Conservation (phyloP, 2,113 vertebrate species). For the Pyxicephalus adspersus region DNA sequence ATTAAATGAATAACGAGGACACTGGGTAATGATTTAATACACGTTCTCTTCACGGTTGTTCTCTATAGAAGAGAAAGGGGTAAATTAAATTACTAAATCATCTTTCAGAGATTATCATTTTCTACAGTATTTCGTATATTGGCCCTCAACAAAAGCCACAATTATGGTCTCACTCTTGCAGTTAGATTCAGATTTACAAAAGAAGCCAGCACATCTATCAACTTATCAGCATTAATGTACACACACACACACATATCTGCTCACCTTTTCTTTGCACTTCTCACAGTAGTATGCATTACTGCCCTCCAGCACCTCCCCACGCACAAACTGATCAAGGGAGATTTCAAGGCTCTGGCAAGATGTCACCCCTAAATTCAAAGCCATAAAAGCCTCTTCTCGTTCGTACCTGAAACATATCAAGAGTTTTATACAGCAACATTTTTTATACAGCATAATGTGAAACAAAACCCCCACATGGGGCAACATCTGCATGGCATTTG, state of each 20-base stretch:
- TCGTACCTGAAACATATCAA: conserved; percentile 80
- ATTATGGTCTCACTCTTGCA: too few relatives aligned
- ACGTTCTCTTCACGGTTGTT: conserved; percentile 96
- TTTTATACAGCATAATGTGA: not conserved
- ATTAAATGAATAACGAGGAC: conserved; percentile 97
- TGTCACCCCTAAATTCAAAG: conserved; percentile 95
- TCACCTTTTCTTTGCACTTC: conserved; percentile 98
- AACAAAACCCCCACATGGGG: not conserved
- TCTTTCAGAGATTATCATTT: too few relatives aligned
- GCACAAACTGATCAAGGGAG: conserved; percentile 96
- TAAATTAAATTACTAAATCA: too few relatives aligned
- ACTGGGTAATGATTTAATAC: conserved; percentile 93
- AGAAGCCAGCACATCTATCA: too few relatives aligned
- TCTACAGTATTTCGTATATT: too few relatives aligned
- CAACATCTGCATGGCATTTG: too few relatives aligned
- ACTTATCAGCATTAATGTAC: too few relatives aligned
- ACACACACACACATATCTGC: not conserved
- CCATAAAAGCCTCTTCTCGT: conserved; percentile 97
- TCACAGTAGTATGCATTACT: conserved; percentile 99
- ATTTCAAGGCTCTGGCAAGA: conserved; percentile 98
- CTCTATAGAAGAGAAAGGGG: conserved; percentile 76
- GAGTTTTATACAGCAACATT: not conserved
- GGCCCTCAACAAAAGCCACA: too few relatives aligned
- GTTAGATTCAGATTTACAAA: too few relatives aligned
- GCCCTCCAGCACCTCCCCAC: conserved; percentile 97